Evolutionary conservation across 2,888 invertebrate species (phyloP), one percentile per base, ranked within the genome.

Genomic region (Stegophylla sp.): DNA sequence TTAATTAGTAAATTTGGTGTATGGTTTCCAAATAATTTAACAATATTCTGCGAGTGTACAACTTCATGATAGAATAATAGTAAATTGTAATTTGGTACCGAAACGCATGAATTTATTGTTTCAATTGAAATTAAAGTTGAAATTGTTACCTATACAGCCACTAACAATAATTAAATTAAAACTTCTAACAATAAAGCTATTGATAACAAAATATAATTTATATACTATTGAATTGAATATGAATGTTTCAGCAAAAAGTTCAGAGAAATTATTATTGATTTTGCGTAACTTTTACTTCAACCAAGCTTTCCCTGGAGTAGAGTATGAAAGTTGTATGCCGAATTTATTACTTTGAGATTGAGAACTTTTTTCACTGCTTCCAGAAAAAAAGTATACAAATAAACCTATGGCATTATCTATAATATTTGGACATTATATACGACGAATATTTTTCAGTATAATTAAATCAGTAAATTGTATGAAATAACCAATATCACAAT

Each of bases 341-440:
- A 77, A 79, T 79, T 79, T 71, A 79, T 79, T 71, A 41, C 71
- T 23, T 20, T 63, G 20, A 23, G 23, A 71, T 71, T 63, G 45
- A 61, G 51, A 69, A 79, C 59, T 61, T 79, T 79, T 77, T 79
- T 59, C 59, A 48, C 34, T 9, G 23, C 20, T 71, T 79, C 23
- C 79, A 71, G 61, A 12, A 41, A 1, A 51, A 51, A 79, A 48
- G 48, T 17, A 63, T 61, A 61, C 41, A 79, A 61, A 71, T 48
- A 63, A 79, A 71, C 63, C 61, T 79, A 79, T 79, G 71, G 71
- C 5, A 26, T 71, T 63, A 41, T 71, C 51, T 77, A 69, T 69
- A 28, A 48, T 12, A 41, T 3, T 28, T 10, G 28, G 20, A 48
- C n/a, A n/a, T 28, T 56, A 67, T 45, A 53, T 48, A 34, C n/a